Evolutionary conservation across 2,888 invertebrate species (phyloP).

Genomic region (Nomada fucata): DNA sequence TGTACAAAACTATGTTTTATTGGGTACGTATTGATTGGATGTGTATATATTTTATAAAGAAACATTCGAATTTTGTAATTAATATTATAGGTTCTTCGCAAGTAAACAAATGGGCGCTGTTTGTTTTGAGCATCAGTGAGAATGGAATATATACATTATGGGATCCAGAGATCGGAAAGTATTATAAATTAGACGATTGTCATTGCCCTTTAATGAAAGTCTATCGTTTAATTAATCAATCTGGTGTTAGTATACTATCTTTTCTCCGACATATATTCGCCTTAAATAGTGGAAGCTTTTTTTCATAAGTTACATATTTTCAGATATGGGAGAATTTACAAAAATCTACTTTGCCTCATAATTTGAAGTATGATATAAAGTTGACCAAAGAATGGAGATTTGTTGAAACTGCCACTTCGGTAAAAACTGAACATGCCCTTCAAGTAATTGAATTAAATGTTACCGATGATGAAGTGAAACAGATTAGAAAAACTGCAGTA

Average conservation of each 20-base stretch:
- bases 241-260: slow-evolving; percentile 75
- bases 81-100: slow-evolving; percentile 78
- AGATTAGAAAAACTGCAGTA: slow-evolving; percentile 62
- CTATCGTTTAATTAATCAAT: slow-evolving; percentile 79
- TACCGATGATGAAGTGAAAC: slow-evolving; percentile 63
- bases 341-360: slow-evolving; percentile 75
- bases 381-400: slow-evolving; percentile 79
- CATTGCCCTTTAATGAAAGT: slow-evolving; percentile 79
- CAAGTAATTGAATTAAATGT: slow-evolving; percentile 76
- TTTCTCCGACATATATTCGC: not conserved
- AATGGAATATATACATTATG: slow-evolving; percentile 73
- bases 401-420: slow-evolving; percentile 62
- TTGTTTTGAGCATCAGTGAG: slow-evolving; percentile 76
- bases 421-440: slow-evolving; percentile 64
- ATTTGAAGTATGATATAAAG: slow-evolving; percentile 78
- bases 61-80: slow-evolving; percentile 4
- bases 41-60: not conserved
- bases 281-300: not conserved
- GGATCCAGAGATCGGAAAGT: slow-evolving; percentile 81
- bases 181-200: slow-evolving; percentile 77
- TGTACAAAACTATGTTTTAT: slow-evolving; percentile 77
- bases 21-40: slow-evolving; percentile 71
- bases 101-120: slow-evolving; percentile 80
- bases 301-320: slow-evolving; percentile 20
- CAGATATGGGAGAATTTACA: slow-evolving; percentile 82